Base-by-base conservation (phyloP, 2,113 vertebrate species). In the Serinus canaria region DNA sequence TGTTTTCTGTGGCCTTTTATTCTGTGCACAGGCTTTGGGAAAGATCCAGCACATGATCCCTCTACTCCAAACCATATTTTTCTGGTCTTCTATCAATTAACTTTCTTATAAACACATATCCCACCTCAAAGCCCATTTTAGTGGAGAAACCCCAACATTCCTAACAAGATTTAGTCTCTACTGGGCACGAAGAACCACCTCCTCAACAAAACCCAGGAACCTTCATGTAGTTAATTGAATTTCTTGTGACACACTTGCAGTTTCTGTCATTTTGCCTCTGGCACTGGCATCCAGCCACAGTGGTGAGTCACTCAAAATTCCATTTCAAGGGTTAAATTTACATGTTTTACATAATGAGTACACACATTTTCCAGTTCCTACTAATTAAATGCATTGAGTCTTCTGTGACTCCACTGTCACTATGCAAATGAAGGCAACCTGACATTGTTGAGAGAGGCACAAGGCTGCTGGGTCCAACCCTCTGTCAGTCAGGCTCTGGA, bases 331-430 rank as follows among this genome's bases (percentile, higher is more conserved):
- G 92, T 97, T 97, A 96, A 95, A 95, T 95, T 93, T 78, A 77
- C 88, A 95, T 96, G 96, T 97, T 95, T 90, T 94, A 93, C 94
- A 95, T 96, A 96, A 97, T 83, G 77, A 92, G 83, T 60, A 95
- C 90, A 93, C 92, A 84, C 87, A 69, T 90, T 95, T 94, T 91
- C 64, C 90, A 27, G 3, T 60, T 95, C 90, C 85, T 89, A 62
- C 92, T 97, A 96, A 97, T 97, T 96, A 94, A 92, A 96, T 96
- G 84, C 89, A 95, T 93, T 82, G 88, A 89, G 95, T 90, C 81
- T 90, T 91, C 94, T 6, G 76, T 78, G 92, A 85, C 88, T 95
- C 46, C 68, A 47, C 95, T 92, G 90, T 80, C 77, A 83, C 86
- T 95, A 81, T 89, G 77, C 44, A 92, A 96, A 96, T 95, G 86